phyloP scores from a whole-genome alignment of 2,888 invertebrate genomes.

The Zaprionus lineosus region DNA sequence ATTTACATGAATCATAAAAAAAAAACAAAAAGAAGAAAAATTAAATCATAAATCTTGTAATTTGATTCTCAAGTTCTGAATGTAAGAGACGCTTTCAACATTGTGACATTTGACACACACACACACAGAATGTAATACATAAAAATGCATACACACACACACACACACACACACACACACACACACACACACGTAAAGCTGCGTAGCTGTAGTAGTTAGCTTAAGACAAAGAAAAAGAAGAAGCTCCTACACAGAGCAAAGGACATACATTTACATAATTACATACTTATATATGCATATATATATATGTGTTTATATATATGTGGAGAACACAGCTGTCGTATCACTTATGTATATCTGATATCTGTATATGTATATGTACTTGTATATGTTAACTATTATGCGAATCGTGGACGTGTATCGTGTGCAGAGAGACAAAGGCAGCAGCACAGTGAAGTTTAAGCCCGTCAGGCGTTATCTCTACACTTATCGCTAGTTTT shows the following conservation, averaged over 20 bases:
- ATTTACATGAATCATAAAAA: constrained; percentile 53
- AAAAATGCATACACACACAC: not conserved
- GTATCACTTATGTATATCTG: too few species aligned
- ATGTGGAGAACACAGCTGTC: too few species aligned
- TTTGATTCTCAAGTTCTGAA: constrained; percentile 40
- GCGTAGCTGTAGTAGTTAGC: constrained; percentile 57
- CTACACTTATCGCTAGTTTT: constrained; percentile 61
- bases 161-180: constrained; percentile 7
- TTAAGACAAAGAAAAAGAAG: constrained; percentile 26
- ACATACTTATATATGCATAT: constrained; percentile 34
- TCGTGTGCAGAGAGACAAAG: constrained; percentile 15
- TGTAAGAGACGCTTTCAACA: constrained; percentile 9
- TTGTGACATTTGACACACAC: constrained; percentile 9
- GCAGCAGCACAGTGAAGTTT: constrained; percentile 55
- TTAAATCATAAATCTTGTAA: constrained; percentile 15
- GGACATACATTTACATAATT: constrained; percentile 25
- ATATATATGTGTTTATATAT: constrained; percentile 41
- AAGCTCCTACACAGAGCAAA: constrained; percentile 23
- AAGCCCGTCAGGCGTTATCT: constrained; percentile 54
- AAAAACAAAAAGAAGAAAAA: constrained; percentile 8
- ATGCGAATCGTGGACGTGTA: constrained; percentile 29
- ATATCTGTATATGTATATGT: constrained; percentile 31
- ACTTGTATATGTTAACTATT: constrained; percentile 25
- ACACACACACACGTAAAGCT: constrained; percentile 37
- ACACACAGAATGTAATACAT: not conserved